Conservation (phyloP, 2,888 invertebrate genomes). For the Branchinecta sandiegonensis region DNA sequence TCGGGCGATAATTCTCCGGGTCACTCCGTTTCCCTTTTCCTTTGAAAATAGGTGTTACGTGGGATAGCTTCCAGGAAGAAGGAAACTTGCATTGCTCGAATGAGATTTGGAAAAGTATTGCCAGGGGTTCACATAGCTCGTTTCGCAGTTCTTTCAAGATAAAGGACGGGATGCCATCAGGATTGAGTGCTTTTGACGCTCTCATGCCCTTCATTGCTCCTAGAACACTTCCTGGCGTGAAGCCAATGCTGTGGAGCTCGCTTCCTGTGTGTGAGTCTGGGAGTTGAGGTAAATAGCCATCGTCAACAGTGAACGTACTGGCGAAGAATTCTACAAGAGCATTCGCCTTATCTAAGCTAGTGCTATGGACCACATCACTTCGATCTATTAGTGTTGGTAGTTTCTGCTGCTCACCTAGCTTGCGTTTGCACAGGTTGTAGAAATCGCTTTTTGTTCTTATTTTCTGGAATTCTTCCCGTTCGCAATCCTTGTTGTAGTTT, state of each 20-base stretch:
- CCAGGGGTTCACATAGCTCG: no score
- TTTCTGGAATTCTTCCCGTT: no score
- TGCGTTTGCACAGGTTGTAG: no score
- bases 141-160: no score
- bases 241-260: constrained; percentile 14
- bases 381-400: no score
- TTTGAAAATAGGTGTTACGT: not conserved
- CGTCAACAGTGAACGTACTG: constrained; percentile 11
- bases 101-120: no score
- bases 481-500: constrained; percentile 10
- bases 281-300: constrained; percentile 14
- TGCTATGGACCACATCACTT: not conserved
- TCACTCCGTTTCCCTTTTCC: constrained; percentile 14
- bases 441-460: no score
- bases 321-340: constrained; percentile 8
- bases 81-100: no score
- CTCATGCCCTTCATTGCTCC: constrained; percentile 3
- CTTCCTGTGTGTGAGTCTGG: constrained; percentile 4
- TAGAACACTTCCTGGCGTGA: constrained; percentile 11
- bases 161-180: no score
- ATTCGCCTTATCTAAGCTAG: not conserved
- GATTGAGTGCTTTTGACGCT: not conserved
- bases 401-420: no score
- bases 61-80: no score
- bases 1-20: constrained; percentile 11